Evolutionary conservation across 2,113 vertebrate species (phyloP).

Genomic region (Trichomycterus rosablanca): DNA sequence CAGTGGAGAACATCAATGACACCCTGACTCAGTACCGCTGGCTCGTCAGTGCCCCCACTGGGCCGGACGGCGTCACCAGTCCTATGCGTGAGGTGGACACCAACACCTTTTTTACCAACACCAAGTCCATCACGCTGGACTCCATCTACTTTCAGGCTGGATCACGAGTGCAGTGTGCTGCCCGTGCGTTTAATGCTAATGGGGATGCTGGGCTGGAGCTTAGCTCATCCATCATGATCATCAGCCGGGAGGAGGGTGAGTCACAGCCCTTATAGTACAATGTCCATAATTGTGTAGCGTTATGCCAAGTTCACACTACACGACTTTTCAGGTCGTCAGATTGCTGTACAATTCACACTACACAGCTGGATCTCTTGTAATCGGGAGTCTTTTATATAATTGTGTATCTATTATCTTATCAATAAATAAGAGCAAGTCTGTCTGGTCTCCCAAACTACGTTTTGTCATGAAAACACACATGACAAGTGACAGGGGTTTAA

Average conservation of each 20-base stretch:
- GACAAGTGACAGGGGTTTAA: no score
- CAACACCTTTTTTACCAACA: slow-evolving; percentile 80
- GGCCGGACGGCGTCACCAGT: slow-evolving; percentile 74
- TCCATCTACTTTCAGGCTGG: slow-evolving; percentile 79
- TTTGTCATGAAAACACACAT: no score
- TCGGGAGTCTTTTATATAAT: no score
- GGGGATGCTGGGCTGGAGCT: slow-evolving; percentile 75
- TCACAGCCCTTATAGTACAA: neutral
- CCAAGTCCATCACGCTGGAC: slow-evolving; percentile 77
- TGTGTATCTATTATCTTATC: no score
- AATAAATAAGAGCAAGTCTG: no score
- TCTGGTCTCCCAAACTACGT: no score
- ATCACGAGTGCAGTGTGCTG: slow-evolving; percentile 74
- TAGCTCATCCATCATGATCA: slow-evolving; percentile 64
- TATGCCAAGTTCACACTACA: no score
- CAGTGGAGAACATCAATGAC: slow-evolving; percentile 75
- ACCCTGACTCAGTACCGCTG: slow-evolving; percentile 77
- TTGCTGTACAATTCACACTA: no score
- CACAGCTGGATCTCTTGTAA: no score
- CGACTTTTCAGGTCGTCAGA: no score
- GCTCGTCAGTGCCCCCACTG: slow-evolving; percentile 73
- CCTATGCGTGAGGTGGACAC: slow-evolving; percentile 77
- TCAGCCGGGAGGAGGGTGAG: slow-evolving; percentile 74
- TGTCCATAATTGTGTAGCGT: no score
- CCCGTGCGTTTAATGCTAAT: slow-evolving; percentile 70